These are phyloP conservation scores for Astur gentilis DNA, from an alignment of 2,113 vertebrate species.

Conservation along the genomic window DNA sequence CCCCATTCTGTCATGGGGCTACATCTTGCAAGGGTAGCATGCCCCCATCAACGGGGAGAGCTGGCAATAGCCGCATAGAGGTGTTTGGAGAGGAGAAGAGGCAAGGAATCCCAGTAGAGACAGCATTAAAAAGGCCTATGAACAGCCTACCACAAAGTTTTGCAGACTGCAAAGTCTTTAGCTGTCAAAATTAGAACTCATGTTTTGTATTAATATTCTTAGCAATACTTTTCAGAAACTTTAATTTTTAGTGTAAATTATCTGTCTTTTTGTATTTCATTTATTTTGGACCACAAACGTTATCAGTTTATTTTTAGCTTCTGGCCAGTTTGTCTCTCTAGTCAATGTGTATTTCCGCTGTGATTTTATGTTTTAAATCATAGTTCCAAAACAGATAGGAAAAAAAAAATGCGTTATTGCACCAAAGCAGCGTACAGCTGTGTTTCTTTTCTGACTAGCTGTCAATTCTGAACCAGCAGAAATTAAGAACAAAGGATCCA, in stretches of 20 bases:
- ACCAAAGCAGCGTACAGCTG: neutral
- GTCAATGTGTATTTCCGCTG: neutral
- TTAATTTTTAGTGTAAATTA: neutral
- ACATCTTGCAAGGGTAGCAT: neutral
- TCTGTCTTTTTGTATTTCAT: neutral
- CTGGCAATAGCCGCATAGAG: fast-evolving
- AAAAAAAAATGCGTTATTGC: neutral
- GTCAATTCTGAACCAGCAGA: neutral
- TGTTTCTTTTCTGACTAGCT: neutral
- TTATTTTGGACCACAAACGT: neutral
- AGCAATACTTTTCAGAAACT: neutral
- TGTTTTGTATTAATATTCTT: neutral
- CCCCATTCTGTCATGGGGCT: neutral
- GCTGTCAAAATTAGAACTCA: neutral
- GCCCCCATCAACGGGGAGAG: neutral
- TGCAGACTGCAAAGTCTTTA: neutral
- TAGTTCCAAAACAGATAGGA: neutral
- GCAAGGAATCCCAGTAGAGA: neutral
- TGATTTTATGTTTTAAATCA: neutral
- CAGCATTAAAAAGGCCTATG: neutral
- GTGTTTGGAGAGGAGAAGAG: neutral
- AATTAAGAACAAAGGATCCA: neutral
- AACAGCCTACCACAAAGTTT: neutral
- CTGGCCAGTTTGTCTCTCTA: neutral
- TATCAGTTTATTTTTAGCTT: neutral